phyloP scores from a whole-genome alignment of 2,888 invertebrate species.

The Morinoia aosen region DNA sequence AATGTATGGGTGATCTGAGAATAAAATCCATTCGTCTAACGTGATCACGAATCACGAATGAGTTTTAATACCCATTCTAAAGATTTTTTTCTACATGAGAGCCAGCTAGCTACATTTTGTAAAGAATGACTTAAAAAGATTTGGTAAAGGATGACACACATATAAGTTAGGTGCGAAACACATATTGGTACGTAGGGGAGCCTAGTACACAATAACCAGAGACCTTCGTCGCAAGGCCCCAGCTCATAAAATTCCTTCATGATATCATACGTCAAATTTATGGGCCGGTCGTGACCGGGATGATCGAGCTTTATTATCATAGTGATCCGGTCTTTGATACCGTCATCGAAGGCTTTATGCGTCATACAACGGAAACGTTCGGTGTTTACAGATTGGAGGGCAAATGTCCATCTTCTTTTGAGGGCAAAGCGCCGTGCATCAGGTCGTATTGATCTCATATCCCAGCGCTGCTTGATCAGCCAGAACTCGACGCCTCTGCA shows the following conservation, averaged over 20 bases:
- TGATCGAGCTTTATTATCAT: slow-evolving; percentile 41
- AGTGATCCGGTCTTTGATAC: slow-evolving; percentile 6
- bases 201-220: not conserved
- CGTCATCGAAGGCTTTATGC: slow-evolving; percentile 15
- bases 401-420: slow-evolving; percentile 6
- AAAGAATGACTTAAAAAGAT: not conserved
- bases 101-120: not conserved
- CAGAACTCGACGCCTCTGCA: not conserved
- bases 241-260: slow-evolving; percentile 36
- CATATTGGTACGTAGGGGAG: not conserved
- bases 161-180: not conserved
- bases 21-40: not conserved
- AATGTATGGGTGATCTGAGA: not conserved
- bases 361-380: not conserved
- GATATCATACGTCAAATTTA: slow-evolving; percentile 50
- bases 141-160: not conserved
- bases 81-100: not conserved
- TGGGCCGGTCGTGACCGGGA: slow-evolving; percentile 22
- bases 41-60: not conserved
- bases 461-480: not conserved
- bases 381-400: slow-evolving; percentile 23
- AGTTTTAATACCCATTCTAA: not conserved
- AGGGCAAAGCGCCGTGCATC: not conserved
- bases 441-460: not conserved
- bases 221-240: not conserved